These are phyloP conservation scores for Tipula confusa DNA, from an alignment of 2,888 invertebrate genomes.

Conservation along the genomic window DNA sequence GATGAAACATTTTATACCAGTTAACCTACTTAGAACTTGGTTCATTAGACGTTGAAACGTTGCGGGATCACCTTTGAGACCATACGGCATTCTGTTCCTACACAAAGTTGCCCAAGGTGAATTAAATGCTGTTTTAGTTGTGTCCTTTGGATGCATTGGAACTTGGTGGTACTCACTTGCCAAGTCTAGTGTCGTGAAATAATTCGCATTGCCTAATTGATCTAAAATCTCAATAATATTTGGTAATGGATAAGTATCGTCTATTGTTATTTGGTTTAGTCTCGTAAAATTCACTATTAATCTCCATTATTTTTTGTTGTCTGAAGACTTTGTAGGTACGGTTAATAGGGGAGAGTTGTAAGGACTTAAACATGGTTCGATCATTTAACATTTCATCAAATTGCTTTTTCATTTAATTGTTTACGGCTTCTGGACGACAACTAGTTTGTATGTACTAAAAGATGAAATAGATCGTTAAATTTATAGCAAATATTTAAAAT, in stretches of 20 bases:
- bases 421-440: background rate
- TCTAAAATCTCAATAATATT: too few species aligned
- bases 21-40: background rate
- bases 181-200: background rate
- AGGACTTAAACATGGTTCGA: background rate
- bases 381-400: background rate
- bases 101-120: too few species aligned
- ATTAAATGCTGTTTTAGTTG: too few species aligned
- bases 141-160: too few species aligned
- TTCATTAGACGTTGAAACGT: background rate
- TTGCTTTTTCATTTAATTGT: background rate
- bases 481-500: background rate
- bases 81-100: too few species aligned
- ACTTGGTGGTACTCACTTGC: background rate
- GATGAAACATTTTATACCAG: background rate
- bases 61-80: too few species aligned
- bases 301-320: background rate
- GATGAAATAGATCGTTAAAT: background rate
- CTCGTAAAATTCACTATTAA: background rate
- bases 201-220: background rate
- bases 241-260: background rate
- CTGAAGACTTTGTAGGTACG: background rate
- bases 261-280: background rate
- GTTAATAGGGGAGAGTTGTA: background rate
- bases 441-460: background rate